These are phyloP conservation scores for Nycticorax nycticorax DNA, from an alignment of 2,113 vertebrate species.

Conservation along the genomic window DNA sequence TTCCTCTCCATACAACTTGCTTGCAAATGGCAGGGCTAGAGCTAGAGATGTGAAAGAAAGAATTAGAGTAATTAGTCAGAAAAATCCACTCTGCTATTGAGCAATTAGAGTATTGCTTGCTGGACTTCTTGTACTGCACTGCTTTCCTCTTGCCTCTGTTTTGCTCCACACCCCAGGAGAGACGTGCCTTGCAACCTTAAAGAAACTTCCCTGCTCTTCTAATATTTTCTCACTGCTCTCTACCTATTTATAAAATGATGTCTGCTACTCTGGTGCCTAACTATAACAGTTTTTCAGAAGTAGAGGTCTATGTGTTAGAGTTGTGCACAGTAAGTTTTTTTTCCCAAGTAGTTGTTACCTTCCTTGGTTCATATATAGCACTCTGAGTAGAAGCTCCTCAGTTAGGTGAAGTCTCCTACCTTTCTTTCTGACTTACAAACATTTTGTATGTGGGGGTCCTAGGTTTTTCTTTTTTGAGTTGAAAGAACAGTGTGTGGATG, in stretches of 20 bases:
- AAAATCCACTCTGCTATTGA: not conserved
- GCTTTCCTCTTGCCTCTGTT: not conserved
- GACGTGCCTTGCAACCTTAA: not conserved
- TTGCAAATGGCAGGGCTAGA: not conserved
- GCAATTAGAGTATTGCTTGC: not conserved
- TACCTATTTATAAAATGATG: not conserved
- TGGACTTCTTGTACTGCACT: not conserved
- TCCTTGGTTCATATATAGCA: not conserved
- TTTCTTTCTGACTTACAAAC: not conserved
- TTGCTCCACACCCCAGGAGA: not conserved
- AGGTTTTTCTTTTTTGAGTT: not conserved
- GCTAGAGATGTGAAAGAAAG: not conserved
- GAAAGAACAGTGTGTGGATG: not conserved
- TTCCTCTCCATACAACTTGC: not conserved
- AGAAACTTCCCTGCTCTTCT: not conserved
- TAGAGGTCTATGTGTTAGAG: not conserved
- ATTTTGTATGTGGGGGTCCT: not conserved
- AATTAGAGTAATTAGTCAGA: not conserved
- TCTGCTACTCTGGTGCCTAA: conserved; percentile 12
- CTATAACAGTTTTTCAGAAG: not conserved
- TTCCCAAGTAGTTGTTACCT: not conserved
- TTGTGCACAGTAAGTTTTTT: not conserved
- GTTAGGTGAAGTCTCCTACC: not conserved
- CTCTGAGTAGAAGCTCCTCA: not conserved
- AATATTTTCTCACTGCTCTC: not conserved